These are phyloP conservation scores for Notiomystis cincta DNA, from an alignment of 2,113 vertebrate species.

Conservation along the genomic window DNA sequence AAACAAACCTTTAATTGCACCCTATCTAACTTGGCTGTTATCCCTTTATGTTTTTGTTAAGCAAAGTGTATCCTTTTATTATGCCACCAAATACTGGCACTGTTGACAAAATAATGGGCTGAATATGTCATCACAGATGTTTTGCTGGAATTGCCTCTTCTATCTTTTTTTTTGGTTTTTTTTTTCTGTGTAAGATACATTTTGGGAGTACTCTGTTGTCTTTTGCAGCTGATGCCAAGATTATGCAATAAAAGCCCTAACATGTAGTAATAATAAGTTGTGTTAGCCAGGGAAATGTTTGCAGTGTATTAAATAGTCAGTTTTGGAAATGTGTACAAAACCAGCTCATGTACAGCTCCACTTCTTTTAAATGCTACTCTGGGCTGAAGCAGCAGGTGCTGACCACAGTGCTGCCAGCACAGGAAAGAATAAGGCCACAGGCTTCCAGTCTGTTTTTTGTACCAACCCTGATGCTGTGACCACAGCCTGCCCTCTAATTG, in stretches of 20 bases:
- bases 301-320: background rate
- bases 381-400: conserved; percentile 37
- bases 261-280: conserved; percentile 24
- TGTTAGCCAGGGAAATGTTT: conserved; percentile 51
- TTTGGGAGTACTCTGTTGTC: conserved; percentile 28
- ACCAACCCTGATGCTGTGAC: background rate
- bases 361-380: background rate
- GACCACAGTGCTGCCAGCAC: background rate
- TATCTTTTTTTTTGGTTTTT: background rate
- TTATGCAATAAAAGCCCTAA: conserved; percentile 11
- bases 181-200: conserved; percentile 33
- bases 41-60: conserved; percentile 36
- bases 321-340: conserved; percentile 15
- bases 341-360: background rate
- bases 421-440: background rate
- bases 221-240: conserved; percentile 34
- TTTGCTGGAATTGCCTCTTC: conserved; percentile 48
- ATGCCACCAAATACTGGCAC: conserved; percentile 42
- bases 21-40: conserved; percentile 11
- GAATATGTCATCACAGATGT: conserved; percentile 56
- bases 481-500: conserved; percentile 44
- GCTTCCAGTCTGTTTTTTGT: background rate
- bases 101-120: conserved; percentile 58
- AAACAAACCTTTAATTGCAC: conserved; percentile 40
- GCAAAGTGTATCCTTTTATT: conserved; percentile 51